Evolutionary conservation across 2,113 vertebrate genomes (phyloP).

Genomic region (Brevimyrus niger): DNA sequence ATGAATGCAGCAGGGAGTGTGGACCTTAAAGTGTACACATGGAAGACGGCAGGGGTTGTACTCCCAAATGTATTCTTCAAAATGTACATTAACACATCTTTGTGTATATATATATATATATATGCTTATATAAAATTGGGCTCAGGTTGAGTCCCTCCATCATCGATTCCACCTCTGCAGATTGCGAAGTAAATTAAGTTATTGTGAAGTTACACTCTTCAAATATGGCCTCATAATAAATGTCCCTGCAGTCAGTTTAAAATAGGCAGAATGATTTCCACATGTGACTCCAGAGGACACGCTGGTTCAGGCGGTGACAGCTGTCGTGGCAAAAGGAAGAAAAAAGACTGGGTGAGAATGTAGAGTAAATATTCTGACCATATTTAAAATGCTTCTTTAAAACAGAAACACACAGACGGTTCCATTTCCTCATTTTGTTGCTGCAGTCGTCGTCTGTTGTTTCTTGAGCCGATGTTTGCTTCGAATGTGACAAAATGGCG

Average conservation of each 20-base stretch:
- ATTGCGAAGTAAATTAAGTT: constrained; percentile 31
- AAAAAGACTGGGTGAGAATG: constrained; percentile 15
- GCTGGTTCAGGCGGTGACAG: constrained; percentile 28
- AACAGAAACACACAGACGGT: constrained; percentile 6
- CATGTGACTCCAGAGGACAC: constrained; percentile 29
- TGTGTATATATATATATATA: too few species aligned
- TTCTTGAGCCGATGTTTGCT: neutral
- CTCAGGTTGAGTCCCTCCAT: neutral
- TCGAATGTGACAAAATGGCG: neutral
- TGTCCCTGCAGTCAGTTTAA: constrained; percentile 36
- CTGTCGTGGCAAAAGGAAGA: constrained; percentile 22
- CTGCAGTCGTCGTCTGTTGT: neutral
- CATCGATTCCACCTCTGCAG: neutral
- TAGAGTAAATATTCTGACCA: constrained; percentile 20
- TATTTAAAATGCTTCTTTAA: neutral
- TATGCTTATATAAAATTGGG: neutral
- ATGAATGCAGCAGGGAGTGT: neutral
- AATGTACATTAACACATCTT: neutral
- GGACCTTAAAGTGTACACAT: neutral
- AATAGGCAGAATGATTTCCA: constrained; percentile 41
- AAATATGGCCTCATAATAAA: constrained; percentile 22
- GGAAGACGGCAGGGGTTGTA: neutral
- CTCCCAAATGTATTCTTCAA: neutral
- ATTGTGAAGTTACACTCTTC: constrained; percentile 33
- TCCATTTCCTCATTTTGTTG: neutral